phyloP scores from a whole-genome alignment of 2,888 invertebrate genomes.

The Zhuqinia jingwanae region DNA sequence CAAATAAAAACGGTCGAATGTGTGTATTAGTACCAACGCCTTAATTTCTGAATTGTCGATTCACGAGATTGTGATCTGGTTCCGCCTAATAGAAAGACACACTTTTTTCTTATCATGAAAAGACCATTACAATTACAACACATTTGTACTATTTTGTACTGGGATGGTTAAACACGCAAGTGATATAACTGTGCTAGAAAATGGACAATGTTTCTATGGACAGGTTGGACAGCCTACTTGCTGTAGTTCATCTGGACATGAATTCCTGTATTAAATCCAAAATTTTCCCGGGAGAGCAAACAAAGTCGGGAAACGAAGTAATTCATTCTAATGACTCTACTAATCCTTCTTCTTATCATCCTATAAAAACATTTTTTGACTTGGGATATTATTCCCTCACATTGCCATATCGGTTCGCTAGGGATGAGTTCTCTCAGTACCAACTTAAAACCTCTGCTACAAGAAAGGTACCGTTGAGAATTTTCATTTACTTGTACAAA shows the following conservation, averaged over 20 bases:
- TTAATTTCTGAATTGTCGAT: no score
- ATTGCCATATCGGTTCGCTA: slow-evolving; percentile 54
- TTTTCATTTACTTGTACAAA: background rate
- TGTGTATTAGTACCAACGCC: no score
- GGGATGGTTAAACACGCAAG: no score
- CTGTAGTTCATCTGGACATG: background rate
- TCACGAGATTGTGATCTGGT: no score
- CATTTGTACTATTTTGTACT: no score
- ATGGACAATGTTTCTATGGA: slow-evolving; percentile 9
- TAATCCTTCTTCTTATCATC: slow-evolving; percentile 12
- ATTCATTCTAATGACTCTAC: background rate
- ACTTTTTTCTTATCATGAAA: no score
- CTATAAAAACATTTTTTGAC: slow-evolving; percentile 44
- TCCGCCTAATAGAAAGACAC: no score
- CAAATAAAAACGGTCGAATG: no score
- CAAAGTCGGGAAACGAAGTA: background rate
- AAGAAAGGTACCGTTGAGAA: slow-evolving; percentile 38
- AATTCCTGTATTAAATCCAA: slow-evolving; percentile 27
- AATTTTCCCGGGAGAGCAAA: background rate
- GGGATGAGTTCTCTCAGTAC: slow-evolving; percentile 28
- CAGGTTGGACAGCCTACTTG: slow-evolving; percentile 22
- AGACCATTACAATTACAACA: no score
- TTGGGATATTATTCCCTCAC: slow-evolving; percentile 24
- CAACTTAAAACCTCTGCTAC: slow-evolving; percentile 10
- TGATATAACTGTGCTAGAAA: no score